phyloP scores from a whole-genome alignment of 2,797 vertebrate genomes.

The Falco columbarius region DNA sequence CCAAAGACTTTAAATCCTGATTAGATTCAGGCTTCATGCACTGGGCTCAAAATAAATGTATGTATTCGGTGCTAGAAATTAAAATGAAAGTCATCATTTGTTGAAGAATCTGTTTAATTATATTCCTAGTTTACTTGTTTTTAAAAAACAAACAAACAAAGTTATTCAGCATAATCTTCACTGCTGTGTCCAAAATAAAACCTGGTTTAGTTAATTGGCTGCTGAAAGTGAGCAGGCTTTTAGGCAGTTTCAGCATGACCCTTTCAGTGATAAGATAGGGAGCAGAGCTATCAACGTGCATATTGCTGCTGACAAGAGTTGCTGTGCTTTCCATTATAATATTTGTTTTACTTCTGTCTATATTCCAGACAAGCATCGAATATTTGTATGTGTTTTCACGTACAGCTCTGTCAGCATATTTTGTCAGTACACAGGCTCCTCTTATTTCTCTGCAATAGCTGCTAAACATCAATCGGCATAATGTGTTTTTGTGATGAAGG shows the following conservation, averaged over 20 bases:
- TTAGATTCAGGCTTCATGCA: neutral
- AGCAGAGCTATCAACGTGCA: neutral
- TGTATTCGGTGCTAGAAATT: neutral
- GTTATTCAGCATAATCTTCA: neutral
- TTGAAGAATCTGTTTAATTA: conserved; percentile 5
- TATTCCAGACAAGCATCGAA: neutral
- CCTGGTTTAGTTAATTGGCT: neutral
- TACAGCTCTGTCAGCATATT: neutral
- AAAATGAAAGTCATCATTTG: neutral
- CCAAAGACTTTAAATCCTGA: conserved; percentile 23
- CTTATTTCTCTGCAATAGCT: neutral
- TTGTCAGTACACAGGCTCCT: neutral
- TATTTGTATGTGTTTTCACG: neutral
- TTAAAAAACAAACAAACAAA: neutral
- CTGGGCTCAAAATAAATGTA: neutral
- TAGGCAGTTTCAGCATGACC: neutral
- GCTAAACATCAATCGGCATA: neutral
- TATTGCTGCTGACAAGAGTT: neutral
- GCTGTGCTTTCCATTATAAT: neutral
- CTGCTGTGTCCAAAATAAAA: neutral
- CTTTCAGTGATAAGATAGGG: neutral
- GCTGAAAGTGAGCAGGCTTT: neutral
- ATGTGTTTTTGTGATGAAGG: neutral
- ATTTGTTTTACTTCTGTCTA: neutral
- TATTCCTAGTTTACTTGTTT: neutral